A percentile compares a stretch with the other conserved stretches of the same genome.
phyloP scores from a whole-genome alignment of 1,140 invertebrate genomes.

The Homalodisca vitripennis region DNA sequence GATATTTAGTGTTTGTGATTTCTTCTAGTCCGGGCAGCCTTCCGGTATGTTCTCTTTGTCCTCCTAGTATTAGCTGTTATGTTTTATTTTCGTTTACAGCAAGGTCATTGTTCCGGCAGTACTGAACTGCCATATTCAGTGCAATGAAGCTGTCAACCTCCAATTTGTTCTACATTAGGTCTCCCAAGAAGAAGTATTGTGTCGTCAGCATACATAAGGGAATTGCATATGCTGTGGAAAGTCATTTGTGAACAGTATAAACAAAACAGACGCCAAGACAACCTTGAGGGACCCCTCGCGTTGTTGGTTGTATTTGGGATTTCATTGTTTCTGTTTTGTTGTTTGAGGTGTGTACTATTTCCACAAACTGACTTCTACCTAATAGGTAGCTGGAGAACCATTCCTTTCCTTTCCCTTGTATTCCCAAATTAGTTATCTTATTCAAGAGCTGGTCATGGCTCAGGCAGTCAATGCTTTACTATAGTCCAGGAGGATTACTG shows the following conservation, averaged over 20 bases:
- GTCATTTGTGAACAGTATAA: neutral
- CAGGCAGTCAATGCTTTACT: neutral
- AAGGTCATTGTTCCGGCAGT: conserved; percentile 42
- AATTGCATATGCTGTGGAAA: neutral
- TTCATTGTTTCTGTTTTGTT: neutral
- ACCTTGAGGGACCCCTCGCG: neutral
- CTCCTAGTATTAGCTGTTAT: neutral
- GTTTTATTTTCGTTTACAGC: neutral
- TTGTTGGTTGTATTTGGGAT: neutral
- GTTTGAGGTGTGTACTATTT: neutral
- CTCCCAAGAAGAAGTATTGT: neutral
- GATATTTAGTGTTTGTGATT: too few relatives aligned
- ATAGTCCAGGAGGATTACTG: neutral
- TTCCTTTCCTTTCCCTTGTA: neutral
- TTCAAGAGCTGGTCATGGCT: neutral
- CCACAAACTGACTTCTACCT: neutral
- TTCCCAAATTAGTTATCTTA: neutral
- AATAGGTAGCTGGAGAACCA: neutral
- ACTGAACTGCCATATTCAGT: conserved; percentile 47
- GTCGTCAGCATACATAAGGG: neutral
- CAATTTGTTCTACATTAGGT: neutral
- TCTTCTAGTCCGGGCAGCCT: too few relatives aligned
- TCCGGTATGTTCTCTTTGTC: too few relatives aligned
- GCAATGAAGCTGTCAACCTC: conserved; percentile 34
- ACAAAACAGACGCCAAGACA: neutral